Percentiles rank a stretch among this genome's conserved stretches.
Conservation (phyloP, 1,140 invertebrate genomes). For the Eufriesea mexicana region DNA sequence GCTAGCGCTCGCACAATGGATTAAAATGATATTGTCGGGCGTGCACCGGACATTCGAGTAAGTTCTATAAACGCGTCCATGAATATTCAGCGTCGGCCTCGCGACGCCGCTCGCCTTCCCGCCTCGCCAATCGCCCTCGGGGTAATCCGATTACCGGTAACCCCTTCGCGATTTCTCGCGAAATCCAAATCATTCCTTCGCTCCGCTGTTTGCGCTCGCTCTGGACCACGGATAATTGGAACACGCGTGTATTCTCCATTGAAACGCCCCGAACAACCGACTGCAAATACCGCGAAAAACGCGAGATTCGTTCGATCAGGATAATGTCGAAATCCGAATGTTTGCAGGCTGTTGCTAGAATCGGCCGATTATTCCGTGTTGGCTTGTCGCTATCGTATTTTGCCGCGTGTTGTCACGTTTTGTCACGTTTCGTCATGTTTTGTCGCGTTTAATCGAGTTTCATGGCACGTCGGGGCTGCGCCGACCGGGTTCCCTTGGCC, state of each 20-base stretch:
- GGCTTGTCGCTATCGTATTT: background rate
- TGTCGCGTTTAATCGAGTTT: background rate
- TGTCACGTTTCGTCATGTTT: too few species aligned
- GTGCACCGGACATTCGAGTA: background rate
- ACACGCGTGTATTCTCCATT: background rate
- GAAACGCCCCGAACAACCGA: background rate
- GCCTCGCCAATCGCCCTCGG: background rate
- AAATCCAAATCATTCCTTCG: background rate
- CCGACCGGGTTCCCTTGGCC: background rate
- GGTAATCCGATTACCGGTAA: slow-evolving; percentile 8
- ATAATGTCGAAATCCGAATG: slow-evolving; percentile 14
- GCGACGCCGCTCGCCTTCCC: background rate
- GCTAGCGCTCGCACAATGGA: background rate
- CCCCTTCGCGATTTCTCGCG: background rate
- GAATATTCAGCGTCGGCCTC: slow-evolving; percentile 13
- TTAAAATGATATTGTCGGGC: slow-evolving; percentile 31
- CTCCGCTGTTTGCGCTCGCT: too few species aligned
- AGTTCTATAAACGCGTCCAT: slow-evolving; percentile 12
- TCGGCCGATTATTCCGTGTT: background rate
- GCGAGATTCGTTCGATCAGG: background rate
- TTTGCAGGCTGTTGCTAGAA: slow-evolving; percentile 4
- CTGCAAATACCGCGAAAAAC: slow-evolving; percentile 6
- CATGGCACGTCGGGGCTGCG: background rate
- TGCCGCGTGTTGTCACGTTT: too few species aligned
- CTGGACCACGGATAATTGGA: background rate